Conservation (phyloP, 2,113 vertebrate species). For the Microtus ochrogaster region DNA sequence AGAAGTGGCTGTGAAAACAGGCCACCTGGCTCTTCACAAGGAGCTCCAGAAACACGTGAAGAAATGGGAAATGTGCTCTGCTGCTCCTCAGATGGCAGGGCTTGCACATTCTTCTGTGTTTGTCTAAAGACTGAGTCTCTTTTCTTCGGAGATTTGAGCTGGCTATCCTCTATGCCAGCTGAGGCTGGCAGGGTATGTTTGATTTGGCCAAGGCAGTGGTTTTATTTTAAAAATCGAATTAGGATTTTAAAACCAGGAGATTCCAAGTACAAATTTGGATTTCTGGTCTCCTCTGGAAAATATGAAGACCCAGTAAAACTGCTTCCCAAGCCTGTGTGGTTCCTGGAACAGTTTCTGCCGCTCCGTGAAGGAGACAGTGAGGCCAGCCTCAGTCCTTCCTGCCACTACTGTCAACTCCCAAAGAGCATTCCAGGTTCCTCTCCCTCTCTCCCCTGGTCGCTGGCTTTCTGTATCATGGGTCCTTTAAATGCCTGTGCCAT, state of each 20-base stretch:
- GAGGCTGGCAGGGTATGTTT: constrained; percentile 59
- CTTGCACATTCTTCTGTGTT: constrained; percentile 59
- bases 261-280: constrained; percentile 65
- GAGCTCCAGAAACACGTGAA: constrained; percentile 50
- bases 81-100: constrained; percentile 31
- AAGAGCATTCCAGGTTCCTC: not conserved
- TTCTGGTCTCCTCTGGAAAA: constrained; percentile 64
- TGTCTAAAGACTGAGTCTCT: constrained; percentile 68
- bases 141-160: constrained; percentile 73
- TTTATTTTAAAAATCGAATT: constrained; percentile 69
- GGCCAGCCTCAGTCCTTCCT: not conserved
- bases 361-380: not conserved
- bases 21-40: not conserved
- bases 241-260: constrained; percentile 57
- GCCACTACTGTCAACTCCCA: accelerated
- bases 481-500: not conserved
- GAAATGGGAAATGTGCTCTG: constrained; percentile 59
- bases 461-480: not conserved
- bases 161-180: constrained; percentile 16
- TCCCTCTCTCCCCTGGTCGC: not conserved
- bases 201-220: constrained; percentile 52
- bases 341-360: not conserved
- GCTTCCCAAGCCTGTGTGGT: not conserved
- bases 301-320: constrained; percentile 30
- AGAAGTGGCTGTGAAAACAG: not conserved